Base-by-base conservation (phyloP, 1,140 invertebrate species). In the Popillia japonica region DNA sequence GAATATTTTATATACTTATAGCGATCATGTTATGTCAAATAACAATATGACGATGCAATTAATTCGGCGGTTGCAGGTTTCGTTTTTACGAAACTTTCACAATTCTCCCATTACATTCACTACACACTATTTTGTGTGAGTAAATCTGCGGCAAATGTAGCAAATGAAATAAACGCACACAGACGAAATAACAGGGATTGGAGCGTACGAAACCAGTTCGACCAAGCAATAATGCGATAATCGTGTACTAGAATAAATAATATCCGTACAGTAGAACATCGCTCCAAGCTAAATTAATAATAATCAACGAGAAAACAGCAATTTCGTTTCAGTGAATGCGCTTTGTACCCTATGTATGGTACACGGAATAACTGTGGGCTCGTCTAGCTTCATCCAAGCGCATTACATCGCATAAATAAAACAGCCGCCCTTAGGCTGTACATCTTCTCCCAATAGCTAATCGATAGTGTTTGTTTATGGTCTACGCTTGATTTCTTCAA, bases 211-310 rank as follows among this genome's bases (percentile, higher is more conserved):
- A 55, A 17, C 48, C 14, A 55, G 17, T 17, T 55, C 48, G 48
- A n/a, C 48, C 48, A 17, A n/a, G 17, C 48, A 55, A 55, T 55
- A 55, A 55, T 55, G 48, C 48, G 14, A 55, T 55, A 55, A 55
- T 55, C 48, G 48, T 55, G 48, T 55, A 55, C 11, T 55, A 55
- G 48, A 55, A 55, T 55, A 55, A 55, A 55, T 17, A 55, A 55
- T 55, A 55, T 55, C 48, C n/a, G 11, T 55, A 55, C 6, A 55
- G 48, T 6, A 55, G 17, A 6, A 17, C 48, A 55, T 55, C 48
- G 7, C 48, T 55, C 14, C 48, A 17, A 17, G 48, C 17, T n/a
- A 55, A 55, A 55, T 55, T 55, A 55, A 55, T 55, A 55, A 55
- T 55, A 55, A 55, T 55, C 48, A 55, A 55, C 48, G 14, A 55